Conservation (phyloP, 2,888 invertebrate genomes). For the Idaea biselata region DNA sequence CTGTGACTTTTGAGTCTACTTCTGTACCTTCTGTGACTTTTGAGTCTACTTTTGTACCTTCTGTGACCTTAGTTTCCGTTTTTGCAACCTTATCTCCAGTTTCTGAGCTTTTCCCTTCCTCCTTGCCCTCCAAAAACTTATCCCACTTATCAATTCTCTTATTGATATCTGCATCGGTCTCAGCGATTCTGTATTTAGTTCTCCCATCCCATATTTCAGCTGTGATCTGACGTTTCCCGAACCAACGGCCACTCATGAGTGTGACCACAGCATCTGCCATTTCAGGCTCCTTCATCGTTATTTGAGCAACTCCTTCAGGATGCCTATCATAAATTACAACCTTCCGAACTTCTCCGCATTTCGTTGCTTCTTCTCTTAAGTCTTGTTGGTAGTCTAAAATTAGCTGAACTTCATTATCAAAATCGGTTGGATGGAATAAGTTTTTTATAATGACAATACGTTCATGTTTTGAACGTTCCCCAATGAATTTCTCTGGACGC, state of each 20-base stretch:
- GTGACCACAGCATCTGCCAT: constrained; percentile 94
- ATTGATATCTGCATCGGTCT: constrained; percentile 92
- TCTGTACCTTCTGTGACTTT: not conserved
- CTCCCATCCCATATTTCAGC: constrained; percentile 98
- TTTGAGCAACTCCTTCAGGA: constrained; percentile 96
- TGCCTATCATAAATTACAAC: constrained; percentile 95
- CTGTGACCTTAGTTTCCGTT: not conserved
- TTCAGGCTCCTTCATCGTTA: constrained; percentile 93
- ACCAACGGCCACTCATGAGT: constrained; percentile 93
- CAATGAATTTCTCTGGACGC: constrained; percentile 95
- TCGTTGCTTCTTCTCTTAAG: constrained; percentile 91
- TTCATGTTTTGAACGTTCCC: constrained; percentile 93
- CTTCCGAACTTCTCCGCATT: constrained; percentile 95
- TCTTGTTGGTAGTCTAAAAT: constrained; percentile 96
- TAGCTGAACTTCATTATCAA: constrained; percentile 93
- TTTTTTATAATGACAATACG: constrained; percentile 95
- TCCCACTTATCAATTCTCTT: constrained; percentile 94
- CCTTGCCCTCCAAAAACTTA: constrained; percentile 86
- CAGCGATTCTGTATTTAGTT: constrained; percentile 94
- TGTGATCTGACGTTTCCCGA: constrained; percentile 90
- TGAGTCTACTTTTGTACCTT: not conserved
- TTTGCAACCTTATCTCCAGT: not conserved
- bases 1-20: not conserved
- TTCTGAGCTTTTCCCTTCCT: constrained; percentile 36
- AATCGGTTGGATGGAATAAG: constrained; percentile 92